These are phyloP conservation scores for Petrolisthes manimaculis DNA, from an alignment of 2,888 invertebrate species.

Conservation along the genomic window DNA sequence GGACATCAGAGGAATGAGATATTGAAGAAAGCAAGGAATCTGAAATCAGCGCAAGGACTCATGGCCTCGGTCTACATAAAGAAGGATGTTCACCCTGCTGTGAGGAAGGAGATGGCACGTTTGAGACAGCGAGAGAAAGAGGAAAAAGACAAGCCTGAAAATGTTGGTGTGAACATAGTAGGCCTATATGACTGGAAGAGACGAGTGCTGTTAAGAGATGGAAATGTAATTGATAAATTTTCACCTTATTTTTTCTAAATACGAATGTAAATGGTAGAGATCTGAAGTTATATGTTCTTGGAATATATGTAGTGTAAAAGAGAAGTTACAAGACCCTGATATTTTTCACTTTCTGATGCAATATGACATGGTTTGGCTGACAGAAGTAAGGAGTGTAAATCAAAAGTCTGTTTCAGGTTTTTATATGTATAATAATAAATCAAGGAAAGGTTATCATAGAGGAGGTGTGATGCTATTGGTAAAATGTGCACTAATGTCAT, in stretches of 20 bases:
- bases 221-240: constrained; percentile 9
- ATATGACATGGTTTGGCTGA: not conserved
- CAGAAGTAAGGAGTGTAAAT: not conserved
- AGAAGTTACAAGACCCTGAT: not conserved
- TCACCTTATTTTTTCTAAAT: not conserved
- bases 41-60: not conserved
- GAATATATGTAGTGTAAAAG: not conserved
- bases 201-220: constrained; percentile 21
- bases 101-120: constrained; percentile 12
- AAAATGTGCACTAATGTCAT: too few relatives aligned
- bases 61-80: constrained; percentile 19
- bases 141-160: constrained; percentile 29
- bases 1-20: not conserved
- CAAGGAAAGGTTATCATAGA: too few relatives aligned
- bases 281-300: too few relatives aligned
- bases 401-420: too few relatives aligned
- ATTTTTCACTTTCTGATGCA: not conserved
- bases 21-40: not conserved
- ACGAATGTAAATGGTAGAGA: not conserved
- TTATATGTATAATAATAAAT: too few relatives aligned
- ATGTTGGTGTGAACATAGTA: constrained; percentile 21
- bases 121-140: constrained; percentile 7
- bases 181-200: constrained; percentile 31
- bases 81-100: constrained; percentile 33
- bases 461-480: too few relatives aligned